Conservation (phyloP, 2,888 invertebrate species). For the Mesorhabditis sp. region DNA sequence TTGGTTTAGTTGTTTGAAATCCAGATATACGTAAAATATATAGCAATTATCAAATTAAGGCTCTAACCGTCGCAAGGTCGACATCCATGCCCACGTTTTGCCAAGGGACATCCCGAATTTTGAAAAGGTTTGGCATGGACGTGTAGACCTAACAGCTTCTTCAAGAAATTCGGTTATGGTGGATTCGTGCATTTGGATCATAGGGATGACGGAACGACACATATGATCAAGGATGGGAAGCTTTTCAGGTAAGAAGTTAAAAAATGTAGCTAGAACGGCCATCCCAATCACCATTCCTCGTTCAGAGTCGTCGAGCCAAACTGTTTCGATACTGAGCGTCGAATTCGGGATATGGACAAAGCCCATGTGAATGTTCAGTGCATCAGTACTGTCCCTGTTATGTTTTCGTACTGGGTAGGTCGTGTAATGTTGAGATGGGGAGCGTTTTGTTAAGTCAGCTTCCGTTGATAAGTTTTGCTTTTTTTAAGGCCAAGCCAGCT, state of each 20-base stretch:
- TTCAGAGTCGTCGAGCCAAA: constrained; percentile 63
- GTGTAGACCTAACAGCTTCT: constrained; percentile 13
- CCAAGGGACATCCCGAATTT: constrained; percentile 65
- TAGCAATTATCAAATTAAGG: constrained; percentile 17
- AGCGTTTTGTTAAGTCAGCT: constrained; percentile 2
- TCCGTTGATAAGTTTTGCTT: neutral
- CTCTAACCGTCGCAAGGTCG: constrained; percentile 59
- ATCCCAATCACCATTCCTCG: neutral
- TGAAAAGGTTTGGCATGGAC: constrained; percentile 58
- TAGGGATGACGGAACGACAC: constrained; percentile 55
- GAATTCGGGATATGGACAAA: constrained; percentile 64
- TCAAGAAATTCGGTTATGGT: constrained; percentile 64
- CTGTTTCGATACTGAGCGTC: constrained; percentile 62
- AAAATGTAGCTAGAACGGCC: neutral
- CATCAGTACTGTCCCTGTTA: constrained; percentile 66
- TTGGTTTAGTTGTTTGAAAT: neutral
- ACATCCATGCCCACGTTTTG: constrained; percentile 65
- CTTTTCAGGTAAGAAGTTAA: constrained; percentile 58
- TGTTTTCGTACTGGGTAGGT: constrained; percentile 66
- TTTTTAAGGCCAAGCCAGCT: constrained; percentile 62
- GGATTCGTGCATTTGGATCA: constrained; percentile 63
- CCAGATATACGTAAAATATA: neutral
- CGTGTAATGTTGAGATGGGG: too few species aligned
- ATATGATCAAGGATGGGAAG: constrained; percentile 63
- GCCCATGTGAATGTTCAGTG: constrained; percentile 64